Evolutionary conservation across 2,797 vertebrate genomes (phyloP), one percentile per base, ranked within the genome.

Genomic region (Hafferia zeledoni): DNA sequence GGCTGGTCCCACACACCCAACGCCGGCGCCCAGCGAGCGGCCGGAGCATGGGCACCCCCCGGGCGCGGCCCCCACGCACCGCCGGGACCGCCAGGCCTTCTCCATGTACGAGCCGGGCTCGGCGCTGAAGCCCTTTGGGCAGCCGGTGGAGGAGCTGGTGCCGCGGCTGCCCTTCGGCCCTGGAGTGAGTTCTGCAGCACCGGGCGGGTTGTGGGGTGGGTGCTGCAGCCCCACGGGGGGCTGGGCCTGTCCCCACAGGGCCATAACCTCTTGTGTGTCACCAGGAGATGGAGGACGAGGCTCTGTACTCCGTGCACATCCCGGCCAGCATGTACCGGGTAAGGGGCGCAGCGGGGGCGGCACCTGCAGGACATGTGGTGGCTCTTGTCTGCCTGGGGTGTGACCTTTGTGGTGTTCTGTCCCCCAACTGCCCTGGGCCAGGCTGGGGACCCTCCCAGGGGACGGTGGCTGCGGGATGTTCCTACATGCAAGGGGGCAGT

Each of bases 51-150:
- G 95, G 14, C 83, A 95, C 96, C 93, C 95, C 46, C 90, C 87
- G 0, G 77, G 96, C 16, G 75, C 94, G 2, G 94, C 95, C 44
- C 97, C 96, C 6, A 77, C 97, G 3, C 98, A 98, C 93, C 98
- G 99, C 89, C 97, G 99, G 75, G 99, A 99, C 97, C 98, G 99
- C 85, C 99, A 99, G 96, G 99, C 99, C 44, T 98, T 99, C 97
- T 99, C 99, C 88, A 99, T 99, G 99, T 99, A 99, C 13, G 99
- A 99, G 94, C 99, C 99, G 0, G 99, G 99, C 20, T 98, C 99
- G 5, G 98, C 98, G 1, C 98, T 99, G 96, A 99, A 98, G 91
- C 98, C 98, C 96, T 99, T 99, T 1, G 98, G 98, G 96, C 96
- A 98, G 93, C 97, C 98, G 13, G 98, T 98, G 97, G 99, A 99